Base-by-base conservation (phyloP, 1,140 invertebrate genomes). In the Euwallacea fornicatus region DNA sequence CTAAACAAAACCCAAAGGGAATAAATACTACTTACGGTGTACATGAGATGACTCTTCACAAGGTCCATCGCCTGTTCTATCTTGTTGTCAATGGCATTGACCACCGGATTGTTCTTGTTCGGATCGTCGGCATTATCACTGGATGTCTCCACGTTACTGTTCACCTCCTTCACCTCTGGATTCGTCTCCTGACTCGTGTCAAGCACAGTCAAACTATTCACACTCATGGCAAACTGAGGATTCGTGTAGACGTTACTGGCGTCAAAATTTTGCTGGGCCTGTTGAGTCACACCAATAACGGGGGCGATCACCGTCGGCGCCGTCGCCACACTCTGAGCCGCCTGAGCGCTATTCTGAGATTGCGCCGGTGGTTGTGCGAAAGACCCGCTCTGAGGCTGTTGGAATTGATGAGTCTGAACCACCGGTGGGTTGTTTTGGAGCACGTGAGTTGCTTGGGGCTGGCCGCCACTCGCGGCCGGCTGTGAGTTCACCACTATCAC, bases 61-160 rank as follows among this genome's bases (percentile, higher is more conserved):
- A 90, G 79, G 79, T 90, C 89, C 88, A 90, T 90, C 2, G 88
- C 88, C 80, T 89, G 87, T 77, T 90, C 88, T 61, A 90, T 90
- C 78, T 90, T 90, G 81, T 89, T 89, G 78, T 90, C 88, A 66
- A 90, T 90, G 50, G 88, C 80, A 66, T 81, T 81, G 33, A 81
- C 80, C 2, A 81, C 78, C 2, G 80, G 80, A 76, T 81, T 81
- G 4, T 77, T 78, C 66, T 81, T 81, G 8, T 75, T 69, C 0
- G 78, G 75, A 72, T 81, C 80, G 15, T 81, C 79, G 2, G 76
- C 21, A 67, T 71, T 77, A 9, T 76, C 76, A 62, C 73, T 75
- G 10, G 55, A 54, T n/a, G 67, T 69, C 58, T 76, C 77, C 11
- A 70, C 71, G 8, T 55, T 66, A 60, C 72, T 75, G 16, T 53